Evolutionary conservation across 2,797 vertebrate genomes (phyloP).

Genomic region (Acipenser transmontanus): DNA sequence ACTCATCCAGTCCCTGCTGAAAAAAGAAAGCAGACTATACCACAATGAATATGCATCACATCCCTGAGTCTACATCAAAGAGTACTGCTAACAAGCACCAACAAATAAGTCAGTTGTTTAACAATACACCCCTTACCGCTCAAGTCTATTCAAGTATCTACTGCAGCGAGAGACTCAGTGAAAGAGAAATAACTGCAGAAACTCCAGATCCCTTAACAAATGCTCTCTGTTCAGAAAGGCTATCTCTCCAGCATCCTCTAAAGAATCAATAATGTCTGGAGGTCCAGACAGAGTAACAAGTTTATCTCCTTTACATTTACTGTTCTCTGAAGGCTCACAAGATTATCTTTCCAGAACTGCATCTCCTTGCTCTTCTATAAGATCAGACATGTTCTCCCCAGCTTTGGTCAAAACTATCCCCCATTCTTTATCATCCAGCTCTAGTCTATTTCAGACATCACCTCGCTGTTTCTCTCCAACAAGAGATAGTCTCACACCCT

Average conservation of each 20-base stretch:
- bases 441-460: conserved; percentile 65
- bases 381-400: conserved; percentile 60
- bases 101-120: conserved; percentile 37
- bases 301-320: conserved; percentile 32
- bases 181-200: conserved; percentile 36
- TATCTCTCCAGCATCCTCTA: conserved; percentile 54
- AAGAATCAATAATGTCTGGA: conserved; percentile 59
- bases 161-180: conserved; percentile 32
- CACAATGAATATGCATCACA: conserved; percentile 10
- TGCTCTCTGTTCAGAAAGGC: conserved; percentile 9
- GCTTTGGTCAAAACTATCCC: conserved; percentile 63
- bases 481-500: conserved; percentile 55
- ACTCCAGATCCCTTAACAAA: not conserved
- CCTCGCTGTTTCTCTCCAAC: conserved; percentile 61
- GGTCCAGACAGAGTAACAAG: conserved; percentile 44
- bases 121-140: conserved; percentile 28
- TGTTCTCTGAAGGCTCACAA: conserved; percentile 40
- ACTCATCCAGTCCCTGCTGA: conserved; percentile 5
- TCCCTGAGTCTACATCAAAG: conserved; percentile 31
- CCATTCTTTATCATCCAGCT: conserved; percentile 72
- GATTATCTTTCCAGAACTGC: conserved; percentile 44
- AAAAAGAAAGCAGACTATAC: conserved; percentile 6
- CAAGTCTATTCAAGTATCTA: conserved; percentile 46
- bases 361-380: conserved; percentile 55
- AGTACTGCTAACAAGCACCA: conserved; percentile 49